These are phyloP conservation scores for Ailurus styani DNA, from an alignment of 2,113 vertebrate species.

Conservation along the genomic window DNA sequence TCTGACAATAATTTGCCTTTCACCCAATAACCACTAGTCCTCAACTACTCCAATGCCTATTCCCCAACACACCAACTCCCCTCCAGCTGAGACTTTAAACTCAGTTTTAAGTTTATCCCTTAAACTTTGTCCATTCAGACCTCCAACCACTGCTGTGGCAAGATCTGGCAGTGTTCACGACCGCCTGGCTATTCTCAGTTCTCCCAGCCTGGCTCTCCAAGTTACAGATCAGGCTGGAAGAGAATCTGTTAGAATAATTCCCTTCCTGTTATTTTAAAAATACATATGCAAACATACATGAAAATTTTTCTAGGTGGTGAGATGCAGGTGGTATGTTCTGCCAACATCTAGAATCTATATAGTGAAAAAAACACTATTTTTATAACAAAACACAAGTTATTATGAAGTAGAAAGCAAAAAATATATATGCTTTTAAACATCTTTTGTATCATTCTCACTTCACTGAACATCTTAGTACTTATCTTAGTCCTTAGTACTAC, in stretches of 20 bases:
- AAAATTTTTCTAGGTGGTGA: not conserved
- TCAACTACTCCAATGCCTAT: not conserved
- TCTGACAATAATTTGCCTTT: not conserved
- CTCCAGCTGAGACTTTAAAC: not conserved
- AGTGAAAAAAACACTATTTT: not conserved
- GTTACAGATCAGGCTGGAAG: not conserved
- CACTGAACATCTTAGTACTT: not conserved
- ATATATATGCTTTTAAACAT: not conserved
- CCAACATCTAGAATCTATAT: not conserved
- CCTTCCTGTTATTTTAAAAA: not conserved
- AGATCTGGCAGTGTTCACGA: not conserved
- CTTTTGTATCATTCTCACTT: not conserved
- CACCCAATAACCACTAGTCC: not conserved
- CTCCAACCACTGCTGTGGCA: too few species aligned
- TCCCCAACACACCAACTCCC: not conserved
- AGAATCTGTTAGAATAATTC: not conserved
- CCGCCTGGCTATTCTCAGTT: not conserved
- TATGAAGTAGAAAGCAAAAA: not conserved
- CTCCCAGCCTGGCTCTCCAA: not conserved
- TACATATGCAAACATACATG: not conserved
- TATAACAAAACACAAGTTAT: not conserved
- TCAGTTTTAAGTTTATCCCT: too few species aligned
- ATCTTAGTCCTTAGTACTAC: not conserved
- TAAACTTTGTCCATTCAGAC: not conserved
- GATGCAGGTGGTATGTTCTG: not conserved